These are phyloP conservation scores for Cryptotis parvus DNA, from an alignment of 2,113 vertebrate genomes.

Conservation along the genomic window DNA sequence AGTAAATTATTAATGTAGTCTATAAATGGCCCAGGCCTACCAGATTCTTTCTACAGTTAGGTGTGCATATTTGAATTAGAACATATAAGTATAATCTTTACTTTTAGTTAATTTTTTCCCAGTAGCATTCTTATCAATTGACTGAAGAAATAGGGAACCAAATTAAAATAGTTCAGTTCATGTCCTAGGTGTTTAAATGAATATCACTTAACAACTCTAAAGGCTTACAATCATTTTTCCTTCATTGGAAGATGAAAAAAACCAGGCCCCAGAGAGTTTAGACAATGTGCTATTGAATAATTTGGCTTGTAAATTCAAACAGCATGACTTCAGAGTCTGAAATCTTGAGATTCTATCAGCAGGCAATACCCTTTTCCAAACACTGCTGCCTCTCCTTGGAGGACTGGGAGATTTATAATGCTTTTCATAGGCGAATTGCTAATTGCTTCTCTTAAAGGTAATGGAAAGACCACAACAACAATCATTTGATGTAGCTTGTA, in stretches of 20 bases:
- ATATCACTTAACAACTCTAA: constrained; percentile 2
- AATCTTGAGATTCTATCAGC: background rate
- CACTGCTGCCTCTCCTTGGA: background rate
- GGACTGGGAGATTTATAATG: background rate
- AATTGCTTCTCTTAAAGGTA: constrained; percentile 32
- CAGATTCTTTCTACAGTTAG: constrained; percentile 1
- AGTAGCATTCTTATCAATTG: constrained; percentile 26
- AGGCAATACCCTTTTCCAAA: background rate
- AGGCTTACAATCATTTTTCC: constrained; percentile 21
- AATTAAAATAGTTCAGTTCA: constrained; percentile 16
- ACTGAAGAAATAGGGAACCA: constrained; percentile 31
- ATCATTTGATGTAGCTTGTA: constrained; percentile 2
- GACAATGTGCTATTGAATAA: background rate
- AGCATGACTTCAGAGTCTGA: background rate
- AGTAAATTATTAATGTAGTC: background rate
- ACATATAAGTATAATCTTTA: constrained; percentile 49
- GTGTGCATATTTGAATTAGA: constrained; percentile 13
- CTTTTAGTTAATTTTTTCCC: constrained; percentile 26
- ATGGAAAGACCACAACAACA: constrained; percentile 17
- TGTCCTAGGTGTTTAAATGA: constrained; percentile 6
- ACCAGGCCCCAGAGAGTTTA: background rate
- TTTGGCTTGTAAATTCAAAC: constrained; percentile 21
- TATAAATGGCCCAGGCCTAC: background rate
- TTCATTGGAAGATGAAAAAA: constrained; percentile 35
- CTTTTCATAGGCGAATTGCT: constrained; percentile 4